These are phyloP conservation scores for Capreolus pygargus DNA, from an alignment of 2,113 vertebrate species.

Conservation along the genomic window DNA sequence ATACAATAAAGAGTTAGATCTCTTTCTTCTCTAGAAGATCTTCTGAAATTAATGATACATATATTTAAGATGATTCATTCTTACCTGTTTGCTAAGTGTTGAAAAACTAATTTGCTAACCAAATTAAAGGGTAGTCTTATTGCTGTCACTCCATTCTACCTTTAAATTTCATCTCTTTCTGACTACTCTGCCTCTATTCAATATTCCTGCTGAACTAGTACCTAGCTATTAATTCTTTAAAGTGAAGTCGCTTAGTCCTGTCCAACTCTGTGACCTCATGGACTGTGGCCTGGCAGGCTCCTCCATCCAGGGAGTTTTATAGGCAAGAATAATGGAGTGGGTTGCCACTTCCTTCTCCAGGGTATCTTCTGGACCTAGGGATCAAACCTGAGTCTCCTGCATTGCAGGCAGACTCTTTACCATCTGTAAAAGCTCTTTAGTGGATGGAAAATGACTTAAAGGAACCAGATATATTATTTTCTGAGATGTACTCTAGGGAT, in stretches of 20 bases:
- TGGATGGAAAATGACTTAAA: background rate
- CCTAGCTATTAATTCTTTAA: background rate
- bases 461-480: background rate
- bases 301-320: background rate
- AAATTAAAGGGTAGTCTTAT: background rate
- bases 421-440: background rate
- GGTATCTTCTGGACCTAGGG: background rate
- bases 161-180: background rate
- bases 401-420: background rate
- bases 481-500: background rate
- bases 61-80: background rate
- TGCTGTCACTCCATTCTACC: background rate
- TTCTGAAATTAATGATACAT: background rate
- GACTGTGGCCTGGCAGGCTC: background rate
- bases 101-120: background rate
- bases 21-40: background rate
- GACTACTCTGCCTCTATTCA: background rate
- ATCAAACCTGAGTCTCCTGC: background rate
- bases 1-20: background rate
- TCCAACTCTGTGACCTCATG: background rate
- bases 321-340: background rate
- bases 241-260: background rate
- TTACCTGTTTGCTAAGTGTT: background rate
- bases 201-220: background rate
- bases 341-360: background rate